Evolutionary conservation across 2,888 invertebrate species (phyloP).

Genomic region (Timandra comae): DNA sequence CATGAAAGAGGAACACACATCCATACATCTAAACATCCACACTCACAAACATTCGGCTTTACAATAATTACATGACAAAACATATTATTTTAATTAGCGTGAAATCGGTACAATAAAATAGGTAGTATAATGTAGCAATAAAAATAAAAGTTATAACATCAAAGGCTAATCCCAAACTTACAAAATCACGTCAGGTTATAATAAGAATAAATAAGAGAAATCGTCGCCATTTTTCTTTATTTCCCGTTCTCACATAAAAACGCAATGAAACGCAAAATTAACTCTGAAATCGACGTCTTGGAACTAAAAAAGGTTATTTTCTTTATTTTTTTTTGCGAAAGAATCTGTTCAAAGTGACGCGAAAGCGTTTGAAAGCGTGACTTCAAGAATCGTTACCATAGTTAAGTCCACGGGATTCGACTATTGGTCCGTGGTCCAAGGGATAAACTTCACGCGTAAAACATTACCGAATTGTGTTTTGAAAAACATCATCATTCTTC

Average conservation of each 20-base stretch:
- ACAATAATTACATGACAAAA: too few relatives aligned
- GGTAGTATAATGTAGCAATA: too few relatives aligned
- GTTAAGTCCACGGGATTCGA: constrained; percentile 42
- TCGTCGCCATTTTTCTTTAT: constrained; percentile 20
- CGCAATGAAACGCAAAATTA: constrained; percentile 28
- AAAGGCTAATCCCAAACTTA: too few relatives aligned
- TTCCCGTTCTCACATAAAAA: constrained; percentile 22
- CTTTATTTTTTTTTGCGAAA: constrained; percentile 34
- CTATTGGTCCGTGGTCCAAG: constrained; percentile 23
- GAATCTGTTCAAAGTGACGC: constrained; percentile 27
- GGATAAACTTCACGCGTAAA: constrained; percentile 3
- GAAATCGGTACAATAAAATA: too few relatives aligned
- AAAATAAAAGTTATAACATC: too few relatives aligned
- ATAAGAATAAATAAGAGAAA: constrained; percentile 9
- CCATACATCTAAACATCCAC: too few relatives aligned
- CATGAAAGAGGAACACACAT: too few relatives aligned
- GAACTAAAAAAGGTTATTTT: constrained; percentile 31
- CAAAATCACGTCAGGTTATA: too few relatives aligned
- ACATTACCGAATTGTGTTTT: background rate
- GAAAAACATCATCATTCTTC: too few relatives aligned
- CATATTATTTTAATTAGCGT: too few relatives aligned
- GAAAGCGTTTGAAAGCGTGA: constrained; percentile 30
- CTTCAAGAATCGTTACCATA: constrained; percentile 43
- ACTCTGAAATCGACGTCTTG: constrained; percentile 16
- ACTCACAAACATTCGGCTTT: too few relatives aligned